A percentile compares a stretch with the other conserved stretches of the same genome.
These are phyloP conservation scores for Xerus inauris DNA, from an alignment of 2,113 vertebrate species.

Conservation along the genomic window DNA sequence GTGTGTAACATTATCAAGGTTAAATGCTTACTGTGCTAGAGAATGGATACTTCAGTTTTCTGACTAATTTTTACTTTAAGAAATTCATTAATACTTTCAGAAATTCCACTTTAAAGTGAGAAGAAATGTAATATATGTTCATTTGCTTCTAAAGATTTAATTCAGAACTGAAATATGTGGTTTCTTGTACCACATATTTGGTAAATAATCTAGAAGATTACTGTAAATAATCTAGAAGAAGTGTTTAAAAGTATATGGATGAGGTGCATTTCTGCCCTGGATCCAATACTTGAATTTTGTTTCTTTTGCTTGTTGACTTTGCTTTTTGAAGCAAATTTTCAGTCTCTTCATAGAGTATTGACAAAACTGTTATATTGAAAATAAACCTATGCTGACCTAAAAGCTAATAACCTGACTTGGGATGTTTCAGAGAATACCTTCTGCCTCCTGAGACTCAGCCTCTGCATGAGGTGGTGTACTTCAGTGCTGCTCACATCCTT, in stretches of 20 bases:
- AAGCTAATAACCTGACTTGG: background rate
- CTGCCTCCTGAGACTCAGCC: conserved; percentile 90
- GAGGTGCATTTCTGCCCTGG: background rate
- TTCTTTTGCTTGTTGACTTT: conserved; percentile 45
- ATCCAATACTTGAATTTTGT: conserved; percentile 2
- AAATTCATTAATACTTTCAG: conserved; percentile 10
- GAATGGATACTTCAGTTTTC: background rate
- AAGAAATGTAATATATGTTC: background rate
- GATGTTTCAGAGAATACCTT: conserved; percentile 90
- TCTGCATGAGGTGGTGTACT: conserved; percentile 93
- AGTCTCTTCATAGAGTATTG: background rate
- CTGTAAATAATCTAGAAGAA: background rate
- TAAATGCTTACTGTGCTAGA: background rate
- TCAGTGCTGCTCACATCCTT: conserved; percentile 89
- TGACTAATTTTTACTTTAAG: conserved; percentile 30
- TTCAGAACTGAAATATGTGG: background rate
- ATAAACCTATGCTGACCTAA: background rate
- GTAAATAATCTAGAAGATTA: background rate
- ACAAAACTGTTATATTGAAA: conserved; percentile 1
- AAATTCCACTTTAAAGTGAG: conserved; percentile 30
- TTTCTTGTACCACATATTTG: conserved; percentile 15
- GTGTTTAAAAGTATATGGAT: background rate
- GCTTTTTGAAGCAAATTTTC: conserved; percentile 42
- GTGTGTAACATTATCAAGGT: background rate
- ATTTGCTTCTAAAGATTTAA: conserved; percentile 28